Percentiles rank a stretch among this genome's conserved stretches.
These are phyloP conservation scores for Antitype chi DNA, from an alignment of 2,888 invertebrate genomes.

Conservation along the genomic window DNA sequence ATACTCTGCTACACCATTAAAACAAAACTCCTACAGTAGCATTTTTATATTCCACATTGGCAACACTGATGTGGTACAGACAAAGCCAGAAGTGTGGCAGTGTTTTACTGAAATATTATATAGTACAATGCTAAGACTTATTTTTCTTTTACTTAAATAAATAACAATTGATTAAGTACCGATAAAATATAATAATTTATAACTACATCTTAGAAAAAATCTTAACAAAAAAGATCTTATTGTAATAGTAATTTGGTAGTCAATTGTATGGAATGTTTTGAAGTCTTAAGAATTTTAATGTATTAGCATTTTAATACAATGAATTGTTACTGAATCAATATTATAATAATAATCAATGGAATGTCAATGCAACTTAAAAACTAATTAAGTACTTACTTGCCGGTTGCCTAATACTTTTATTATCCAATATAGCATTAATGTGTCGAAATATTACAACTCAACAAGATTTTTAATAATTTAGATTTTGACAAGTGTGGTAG, in stretches of 20 bases:
- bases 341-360: constrained; percentile 70
- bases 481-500: constrained; percentile 46
- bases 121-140: constrained; percentile 53
- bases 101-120: constrained; percentile 35
- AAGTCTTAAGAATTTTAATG: constrained; percentile 48
- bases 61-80: constrained; percentile 36
- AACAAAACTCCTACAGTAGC: constrained; percentile 29
- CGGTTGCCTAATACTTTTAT: constrained; percentile 54
- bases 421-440: constrained; percentile 70
- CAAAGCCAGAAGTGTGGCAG: constrained; percentile 21
- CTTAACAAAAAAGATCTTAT: constrained; percentile 44
- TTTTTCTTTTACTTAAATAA: constrained; percentile 46
- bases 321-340: constrained; percentile 48
- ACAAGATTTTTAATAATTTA: constrained; percentile 58
- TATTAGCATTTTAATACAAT: constrained; percentile 41
- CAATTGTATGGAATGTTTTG: constrained; percentile 50
- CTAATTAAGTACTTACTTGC: constrained; percentile 71
- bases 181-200: constrained; percentile 45
- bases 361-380: constrained; percentile 70
- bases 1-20: constrained; percentile 22
- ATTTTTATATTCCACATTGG: constrained; percentile 38
- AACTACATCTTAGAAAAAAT: constrained; percentile 40
- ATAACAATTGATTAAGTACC: constrained; percentile 55
- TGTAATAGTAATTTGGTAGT: constrained; percentile 52
- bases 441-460: constrained; percentile 72